Conservation (phyloP, 2,888 invertebrate species). For the Ornithoptera alexandrae region DNA sequence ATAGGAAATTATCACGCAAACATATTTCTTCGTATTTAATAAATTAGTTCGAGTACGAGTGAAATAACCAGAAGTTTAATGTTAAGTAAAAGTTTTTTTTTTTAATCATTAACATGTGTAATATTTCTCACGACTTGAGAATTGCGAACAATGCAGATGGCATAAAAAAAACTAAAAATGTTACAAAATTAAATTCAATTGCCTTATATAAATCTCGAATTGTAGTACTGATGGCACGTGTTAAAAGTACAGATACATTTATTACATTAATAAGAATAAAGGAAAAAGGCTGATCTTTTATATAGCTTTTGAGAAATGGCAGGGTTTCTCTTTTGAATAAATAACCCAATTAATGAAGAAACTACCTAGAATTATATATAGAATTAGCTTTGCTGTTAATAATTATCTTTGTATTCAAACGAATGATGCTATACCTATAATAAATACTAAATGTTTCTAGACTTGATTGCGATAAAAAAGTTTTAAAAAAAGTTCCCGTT, state of each 20-base stretch:
- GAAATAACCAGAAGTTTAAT: too few species aligned
- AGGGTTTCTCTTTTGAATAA: not conserved
- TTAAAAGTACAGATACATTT: not conserved
- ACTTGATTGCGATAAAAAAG: not conserved
- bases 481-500: not conserved
- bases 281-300: conserved; percentile 1
- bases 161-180: not conserved
- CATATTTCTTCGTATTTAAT: too few species aligned
- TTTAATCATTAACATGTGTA: not conserved
- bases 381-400: not conserved
- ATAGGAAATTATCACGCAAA: too few species aligned
- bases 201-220: not conserved
- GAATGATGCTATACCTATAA: not conserved
- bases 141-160: not conserved
- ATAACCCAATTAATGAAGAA: not conserved
- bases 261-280: not conserved
- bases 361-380: not conserved
- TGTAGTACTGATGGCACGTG: not conserved
- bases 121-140: too few species aligned
- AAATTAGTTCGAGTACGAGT: too few species aligned
- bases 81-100: too few species aligned
- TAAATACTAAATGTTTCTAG: not conserved
- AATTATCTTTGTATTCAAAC: not conserved
- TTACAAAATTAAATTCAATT: not conserved
- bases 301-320: not conserved